Percentiles rank a stretch among this genome's conserved stretches.
phyloP scores from a whole-genome alignment of 2,888 invertebrate species.

The Acholoe squamosa region DNA sequence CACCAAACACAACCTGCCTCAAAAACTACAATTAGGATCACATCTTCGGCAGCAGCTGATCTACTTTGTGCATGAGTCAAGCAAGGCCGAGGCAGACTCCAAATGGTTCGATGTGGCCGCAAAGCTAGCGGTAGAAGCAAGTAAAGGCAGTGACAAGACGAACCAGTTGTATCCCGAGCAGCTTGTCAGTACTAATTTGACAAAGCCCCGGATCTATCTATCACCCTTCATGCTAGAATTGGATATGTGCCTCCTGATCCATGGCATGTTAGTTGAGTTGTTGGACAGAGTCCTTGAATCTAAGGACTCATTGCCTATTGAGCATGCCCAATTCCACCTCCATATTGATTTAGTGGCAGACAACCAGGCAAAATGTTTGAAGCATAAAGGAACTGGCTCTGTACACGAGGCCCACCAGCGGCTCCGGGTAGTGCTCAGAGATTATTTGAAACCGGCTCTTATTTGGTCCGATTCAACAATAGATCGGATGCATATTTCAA shows the following conservation, averaged over 20 bases:
- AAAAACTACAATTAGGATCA: not conserved
- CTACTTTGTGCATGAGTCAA: not conserved
- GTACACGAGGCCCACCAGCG: slow-evolving; percentile 36
- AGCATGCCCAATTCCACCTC: not conserved
- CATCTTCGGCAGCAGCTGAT: not conserved
- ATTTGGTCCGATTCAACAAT: not conserved
- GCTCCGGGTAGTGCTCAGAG: not conserved
- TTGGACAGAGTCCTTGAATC: not conserved
- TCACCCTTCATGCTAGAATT: not conserved
- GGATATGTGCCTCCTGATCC: not conserved
- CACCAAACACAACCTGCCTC: not conserved
- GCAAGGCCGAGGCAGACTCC: not conserved
- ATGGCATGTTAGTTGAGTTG: not conserved
- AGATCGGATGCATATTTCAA: not conserved
- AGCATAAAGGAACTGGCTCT: not conserved
- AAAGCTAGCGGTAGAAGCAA: slow-evolving; percentile 1
- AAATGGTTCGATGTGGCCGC: slow-evolving; percentile 24
- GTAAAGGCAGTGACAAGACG: not conserved
- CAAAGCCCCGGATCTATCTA: not conserved
- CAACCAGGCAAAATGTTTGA: no score
- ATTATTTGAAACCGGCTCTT: not conserved
- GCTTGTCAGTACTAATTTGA: not conserved
- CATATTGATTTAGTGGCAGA: slow-evolving; percentile 3
- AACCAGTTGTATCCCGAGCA: not conserved
- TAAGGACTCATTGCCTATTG: not conserved